phyloP scores from a whole-genome alignment of 2,797 vertebrate genomes.

The Sitta carolinensis region DNA sequence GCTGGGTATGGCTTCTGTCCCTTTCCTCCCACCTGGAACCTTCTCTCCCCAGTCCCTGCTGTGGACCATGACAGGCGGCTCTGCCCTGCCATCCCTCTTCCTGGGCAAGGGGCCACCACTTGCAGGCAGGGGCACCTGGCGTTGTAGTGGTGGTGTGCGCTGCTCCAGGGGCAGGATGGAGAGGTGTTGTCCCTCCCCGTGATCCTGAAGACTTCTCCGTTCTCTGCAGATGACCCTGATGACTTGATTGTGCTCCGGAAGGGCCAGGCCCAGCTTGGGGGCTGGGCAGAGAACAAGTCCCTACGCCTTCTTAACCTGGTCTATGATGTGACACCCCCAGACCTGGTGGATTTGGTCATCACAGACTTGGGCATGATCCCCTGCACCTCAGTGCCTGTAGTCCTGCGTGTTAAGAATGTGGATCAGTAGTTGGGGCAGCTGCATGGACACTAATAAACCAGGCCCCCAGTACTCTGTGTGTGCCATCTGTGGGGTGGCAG shows the following conservation, averaged over 20 bases:
- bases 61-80: too few relatives aligned
- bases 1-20: slow-evolving; percentile 80
- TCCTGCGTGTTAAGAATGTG: slow-evolving; percentile 93
- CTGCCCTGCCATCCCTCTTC: background rate
- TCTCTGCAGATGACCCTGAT: slow-evolving; percentile 36
- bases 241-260: slow-evolving; percentile 37
- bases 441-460: slow-evolving; percentile 21
- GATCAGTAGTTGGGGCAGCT: slow-evolving; percentile 78
- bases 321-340: slow-evolving; percentile 94
- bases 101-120: rapidly evolving
- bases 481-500: background rate
- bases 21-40: background rate
- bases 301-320: slow-evolving; percentile 93
- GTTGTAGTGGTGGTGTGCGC: background rate
- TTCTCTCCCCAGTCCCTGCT: background rate
- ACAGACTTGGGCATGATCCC: slow-evolving; percentile 98
- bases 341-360: slow-evolving; percentile 97
- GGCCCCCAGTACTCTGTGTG: background rate
- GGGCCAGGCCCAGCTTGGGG: slow-evolving; percentile 73
- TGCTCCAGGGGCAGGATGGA: background rate
- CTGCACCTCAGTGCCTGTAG: slow-evolving; percentile 96
- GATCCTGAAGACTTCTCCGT: background rate
- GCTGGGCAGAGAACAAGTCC: slow-evolving; percentile 84
- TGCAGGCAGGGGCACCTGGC: too few relatives aligned
- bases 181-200: background rate